Evolutionary conservation across 2,797 vertebrate species (phyloP).

Genomic region (Sciurus carolinensis): DNA sequence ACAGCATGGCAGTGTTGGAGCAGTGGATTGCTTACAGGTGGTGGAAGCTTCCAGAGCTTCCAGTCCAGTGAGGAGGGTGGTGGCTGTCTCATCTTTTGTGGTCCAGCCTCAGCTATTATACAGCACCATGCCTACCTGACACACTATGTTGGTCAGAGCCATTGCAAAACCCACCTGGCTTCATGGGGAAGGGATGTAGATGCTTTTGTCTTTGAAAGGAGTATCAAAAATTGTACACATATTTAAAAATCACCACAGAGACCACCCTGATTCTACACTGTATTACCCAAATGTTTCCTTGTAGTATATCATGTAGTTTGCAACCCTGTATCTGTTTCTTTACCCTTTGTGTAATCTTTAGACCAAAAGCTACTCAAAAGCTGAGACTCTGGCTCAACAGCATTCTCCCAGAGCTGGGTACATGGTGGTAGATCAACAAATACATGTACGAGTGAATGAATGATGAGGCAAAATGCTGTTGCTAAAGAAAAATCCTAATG

Average conservation of each 20-base stretch:
- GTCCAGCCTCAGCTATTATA: neutral
- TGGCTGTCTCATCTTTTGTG: neutral
- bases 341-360: neutral
- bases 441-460: neutral
- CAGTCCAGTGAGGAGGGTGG: neutral
- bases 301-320: fast-evolving
- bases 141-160: neutral
- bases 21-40: neutral
- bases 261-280: neutral
- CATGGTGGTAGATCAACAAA: neutral
- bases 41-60: neutral
- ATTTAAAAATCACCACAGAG: neutral
- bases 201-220: neutral
- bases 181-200: neutral
- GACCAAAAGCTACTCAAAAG: neutral
- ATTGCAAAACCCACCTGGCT: neutral
- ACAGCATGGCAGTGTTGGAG: neutral
- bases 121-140: neutral
- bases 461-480: neutral
- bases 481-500: neutral
- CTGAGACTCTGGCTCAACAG: neutral
- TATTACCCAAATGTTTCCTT: neutral
- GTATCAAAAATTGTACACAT: neutral
- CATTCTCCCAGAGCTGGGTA: neutral
- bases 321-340: neutral